Percentiles rank a stretch among this genome's conserved stretches.
phyloP scores from a whole-genome alignment of 2,797 vertebrate species.

The Eulemur mongoz region DNA sequence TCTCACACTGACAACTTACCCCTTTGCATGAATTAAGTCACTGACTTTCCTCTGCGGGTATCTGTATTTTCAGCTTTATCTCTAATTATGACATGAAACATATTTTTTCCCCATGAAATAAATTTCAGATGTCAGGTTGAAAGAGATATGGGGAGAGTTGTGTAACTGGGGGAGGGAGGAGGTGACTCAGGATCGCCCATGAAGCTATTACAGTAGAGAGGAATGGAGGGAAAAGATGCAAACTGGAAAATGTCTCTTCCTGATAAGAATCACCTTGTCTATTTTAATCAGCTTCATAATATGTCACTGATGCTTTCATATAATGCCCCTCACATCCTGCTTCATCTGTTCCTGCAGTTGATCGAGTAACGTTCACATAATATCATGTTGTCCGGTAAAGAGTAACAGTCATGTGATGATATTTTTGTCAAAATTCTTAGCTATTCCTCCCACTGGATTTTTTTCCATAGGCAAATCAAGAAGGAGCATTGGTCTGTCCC shows the following conservation, averaged over 20 bases:
- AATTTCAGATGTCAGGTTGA: neutral
- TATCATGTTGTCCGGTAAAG: neutral
- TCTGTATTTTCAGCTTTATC: neutral
- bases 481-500: neutral
- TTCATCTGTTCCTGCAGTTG: neutral
- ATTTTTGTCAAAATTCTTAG: neutral
- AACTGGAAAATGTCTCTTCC: neutral
- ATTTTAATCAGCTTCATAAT: neutral
- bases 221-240: neutral
- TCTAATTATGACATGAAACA: neutral
- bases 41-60: neutral
- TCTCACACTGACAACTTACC: neutral
- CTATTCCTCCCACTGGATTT: neutral
- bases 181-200: neutral
- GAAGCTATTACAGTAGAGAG: neutral
- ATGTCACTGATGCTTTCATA: neutral
- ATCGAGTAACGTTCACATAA: neutral
- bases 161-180: neutral
- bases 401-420: neutral
- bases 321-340: neutral
- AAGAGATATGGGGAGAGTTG: neutral
- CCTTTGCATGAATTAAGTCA: neutral
- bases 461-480: neutral
- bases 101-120: neutral
- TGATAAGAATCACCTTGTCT: neutral